phyloP scores from a whole-genome alignment of 2,888 invertebrate species.

The Nomada lathburiana region DNA sequence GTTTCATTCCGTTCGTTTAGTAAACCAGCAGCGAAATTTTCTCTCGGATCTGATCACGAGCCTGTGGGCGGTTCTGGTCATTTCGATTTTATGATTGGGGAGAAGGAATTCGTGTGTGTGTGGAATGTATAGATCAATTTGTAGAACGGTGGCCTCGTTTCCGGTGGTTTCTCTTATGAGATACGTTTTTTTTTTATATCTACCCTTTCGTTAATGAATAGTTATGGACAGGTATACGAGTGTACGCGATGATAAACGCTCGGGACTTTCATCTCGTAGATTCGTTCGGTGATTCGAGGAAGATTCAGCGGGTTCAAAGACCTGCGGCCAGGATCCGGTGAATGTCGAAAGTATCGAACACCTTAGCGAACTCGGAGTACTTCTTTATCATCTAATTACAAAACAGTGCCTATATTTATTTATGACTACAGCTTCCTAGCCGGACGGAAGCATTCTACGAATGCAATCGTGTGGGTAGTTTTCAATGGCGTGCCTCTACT shows the following conservation, averaged over 20 bases:
- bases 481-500: slow-evolving; percentile 30
- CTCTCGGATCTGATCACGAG: slow-evolving; percentile 7
- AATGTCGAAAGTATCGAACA: not conserved
- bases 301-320: not conserved
- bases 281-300: not conserved
- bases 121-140: slow-evolving; percentile 15
- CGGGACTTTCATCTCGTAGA: too few species aligned
- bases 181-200: not conserved
- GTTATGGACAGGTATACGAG: not conserved
- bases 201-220: not conserved
- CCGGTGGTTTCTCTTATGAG: slow-evolving; percentile 15
- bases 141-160: slow-evolving; percentile 20
- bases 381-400: not conserved
- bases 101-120: slow-evolving; percentile 16
- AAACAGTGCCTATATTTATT: not conserved
- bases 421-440: not conserved
- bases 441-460: slow-evolving; percentile 3
- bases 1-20: not conserved
- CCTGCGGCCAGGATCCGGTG: not conserved
- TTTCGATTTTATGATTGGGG: slow-evolving; percentile 31
- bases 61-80: slow-evolving; percentile 24
- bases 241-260: not conserved
- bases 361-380: not conserved
- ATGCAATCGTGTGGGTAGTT: slow-evolving; percentile 28
- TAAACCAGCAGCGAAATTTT: slow-evolving; percentile 15